Conservation (phyloP, 2,113 vertebrate genomes). For the Mixornis gularis region DNA sequence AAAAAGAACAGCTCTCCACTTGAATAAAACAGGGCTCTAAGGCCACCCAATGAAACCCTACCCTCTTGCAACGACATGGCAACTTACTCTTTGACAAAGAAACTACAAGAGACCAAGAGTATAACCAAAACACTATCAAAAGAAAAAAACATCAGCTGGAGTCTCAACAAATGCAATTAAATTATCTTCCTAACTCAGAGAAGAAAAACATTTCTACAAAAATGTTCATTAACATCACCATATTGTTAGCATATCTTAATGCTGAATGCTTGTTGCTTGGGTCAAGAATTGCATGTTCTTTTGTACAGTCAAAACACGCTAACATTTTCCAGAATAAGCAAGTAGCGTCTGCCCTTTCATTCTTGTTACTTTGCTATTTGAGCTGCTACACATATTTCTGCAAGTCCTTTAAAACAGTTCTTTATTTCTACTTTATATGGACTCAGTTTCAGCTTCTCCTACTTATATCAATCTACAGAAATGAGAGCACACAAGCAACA, state of each 20-base stretch:
- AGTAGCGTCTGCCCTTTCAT: neutral
- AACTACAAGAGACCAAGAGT: neutral
- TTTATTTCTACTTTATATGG: neutral
- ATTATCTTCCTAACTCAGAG: neutral
- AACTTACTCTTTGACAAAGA: neutral
- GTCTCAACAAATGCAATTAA: neutral
- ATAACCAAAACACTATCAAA: neutral
- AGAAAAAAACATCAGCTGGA: neutral
- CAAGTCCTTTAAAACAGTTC: neutral
- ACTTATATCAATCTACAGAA: neutral
- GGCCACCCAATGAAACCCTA: neutral
- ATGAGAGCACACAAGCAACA: neutral
- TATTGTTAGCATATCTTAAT: neutral
- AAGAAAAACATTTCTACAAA: neutral
- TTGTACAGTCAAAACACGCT: neutral
- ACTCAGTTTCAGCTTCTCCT: neutral
- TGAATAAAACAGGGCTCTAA: neutral
- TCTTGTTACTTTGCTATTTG: neutral
- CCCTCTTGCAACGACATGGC: neutral
- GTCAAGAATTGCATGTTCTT: conserved; percentile 13
- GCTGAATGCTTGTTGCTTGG: neutral
- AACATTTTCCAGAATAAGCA: neutral
- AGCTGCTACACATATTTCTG: neutral
- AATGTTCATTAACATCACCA: neutral
- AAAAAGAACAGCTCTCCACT: neutral